A percentile compares a stretch with the other conserved stretches of the same genome.
Conservation (phyloP, 2,888 invertebrate species). For the Copidosoma aretas region DNA sequence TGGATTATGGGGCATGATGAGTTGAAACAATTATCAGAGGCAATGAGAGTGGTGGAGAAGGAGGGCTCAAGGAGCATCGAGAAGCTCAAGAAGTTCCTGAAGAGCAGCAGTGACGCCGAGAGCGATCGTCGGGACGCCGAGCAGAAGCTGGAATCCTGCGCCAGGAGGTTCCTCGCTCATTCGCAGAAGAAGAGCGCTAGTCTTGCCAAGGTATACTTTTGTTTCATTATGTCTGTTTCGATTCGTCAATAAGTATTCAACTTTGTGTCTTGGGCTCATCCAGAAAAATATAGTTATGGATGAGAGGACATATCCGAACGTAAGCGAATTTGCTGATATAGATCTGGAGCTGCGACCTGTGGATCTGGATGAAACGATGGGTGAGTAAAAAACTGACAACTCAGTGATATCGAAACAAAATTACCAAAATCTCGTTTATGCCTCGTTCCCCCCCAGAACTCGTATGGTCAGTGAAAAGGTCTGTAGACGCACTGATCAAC, state of each 20-base stretch:
- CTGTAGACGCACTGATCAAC: constrained; percentile 77
- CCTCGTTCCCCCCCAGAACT: constrained; percentile 61
- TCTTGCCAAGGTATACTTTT: constrained; percentile 70
- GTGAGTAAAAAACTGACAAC: constrained; percentile 38
- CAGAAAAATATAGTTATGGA: constrained; percentile 38
- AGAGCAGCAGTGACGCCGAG: constrained; percentile 73
- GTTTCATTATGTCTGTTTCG: background rate
- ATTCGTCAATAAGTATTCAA: too few relatives aligned
- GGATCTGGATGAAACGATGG: constrained; percentile 68
- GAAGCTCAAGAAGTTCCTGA: constrained; percentile 75
- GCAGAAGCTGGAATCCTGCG: constrained; percentile 74
- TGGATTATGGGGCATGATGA: too few relatives aligned
- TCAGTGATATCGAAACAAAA: background rate
- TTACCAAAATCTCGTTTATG: background rate
- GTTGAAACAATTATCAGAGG: constrained; percentile 45
- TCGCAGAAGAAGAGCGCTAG: constrained; percentile 76
- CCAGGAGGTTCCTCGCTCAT: constrained; percentile 73
- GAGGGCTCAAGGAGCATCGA: constrained; percentile 61
- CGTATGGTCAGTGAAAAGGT: constrained; percentile 75
- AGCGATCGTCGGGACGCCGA: constrained; percentile 73
- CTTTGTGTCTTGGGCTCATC: constrained; percentile 6
- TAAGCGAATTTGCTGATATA: constrained; percentile 52
- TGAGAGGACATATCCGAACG: constrained; percentile 42
- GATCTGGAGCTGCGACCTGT: constrained; percentile 62
- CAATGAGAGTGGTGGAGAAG: constrained; percentile 51